These are phyloP conservation scores for Papilio protenor DNA, from an alignment of 2,888 invertebrate genomes.

Conservation along the genomic window DNA sequence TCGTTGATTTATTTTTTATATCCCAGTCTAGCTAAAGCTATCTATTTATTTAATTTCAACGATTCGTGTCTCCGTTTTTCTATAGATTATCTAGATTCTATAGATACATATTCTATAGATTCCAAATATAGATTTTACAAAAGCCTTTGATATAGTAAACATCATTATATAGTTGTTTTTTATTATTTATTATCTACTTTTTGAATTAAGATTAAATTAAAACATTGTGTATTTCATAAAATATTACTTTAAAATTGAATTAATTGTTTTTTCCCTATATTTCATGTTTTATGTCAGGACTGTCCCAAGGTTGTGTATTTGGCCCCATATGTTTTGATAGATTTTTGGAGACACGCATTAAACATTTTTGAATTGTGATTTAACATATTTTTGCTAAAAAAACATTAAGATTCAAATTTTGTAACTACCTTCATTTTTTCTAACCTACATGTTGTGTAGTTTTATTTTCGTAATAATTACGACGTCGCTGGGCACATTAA, in stretches of 20 bases:
- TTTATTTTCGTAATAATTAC: conserved; percentile 27
- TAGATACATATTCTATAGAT: neutral
- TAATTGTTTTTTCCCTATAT: neutral
- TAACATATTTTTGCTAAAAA: neutral
- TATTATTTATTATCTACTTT: neutral
- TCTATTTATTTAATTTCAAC: neutral
- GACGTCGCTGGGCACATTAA: conserved; percentile 30
- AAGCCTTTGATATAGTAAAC: neutral
- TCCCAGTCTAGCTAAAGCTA: neutral
- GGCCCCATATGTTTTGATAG: neutral
- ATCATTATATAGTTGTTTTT: neutral
- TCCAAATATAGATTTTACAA: neutral
- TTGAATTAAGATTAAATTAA: neutral
- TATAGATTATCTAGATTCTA: neutral
- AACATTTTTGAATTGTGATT: neutral
- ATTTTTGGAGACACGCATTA: neutral
- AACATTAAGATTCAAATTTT: neutral
- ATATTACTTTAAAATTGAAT: neutral
- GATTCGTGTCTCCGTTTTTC: neutral
- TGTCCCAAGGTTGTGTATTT: neutral
- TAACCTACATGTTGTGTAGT: neutral
- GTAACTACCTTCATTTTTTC: neutral
- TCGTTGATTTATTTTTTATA: conserved; percentile 1
- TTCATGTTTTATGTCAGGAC: neutral
- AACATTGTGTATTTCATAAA: neutral